Base-by-base conservation (phyloP, 2,113 vertebrate species). In the Eretmochelys imbricata region DNA sequence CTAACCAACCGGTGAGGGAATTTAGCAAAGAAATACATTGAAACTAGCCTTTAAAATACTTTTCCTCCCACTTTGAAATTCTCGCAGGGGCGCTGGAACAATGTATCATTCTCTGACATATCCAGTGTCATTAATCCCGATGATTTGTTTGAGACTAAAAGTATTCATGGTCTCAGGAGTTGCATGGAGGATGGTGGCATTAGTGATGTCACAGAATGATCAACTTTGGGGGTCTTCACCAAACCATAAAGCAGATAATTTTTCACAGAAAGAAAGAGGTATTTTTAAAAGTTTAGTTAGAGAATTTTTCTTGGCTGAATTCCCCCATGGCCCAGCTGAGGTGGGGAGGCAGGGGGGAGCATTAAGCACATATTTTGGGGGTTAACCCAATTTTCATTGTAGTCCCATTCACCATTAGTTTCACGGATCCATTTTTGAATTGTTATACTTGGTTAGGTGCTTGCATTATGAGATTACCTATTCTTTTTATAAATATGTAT, bases 241-340 rank as follows among this genome's bases (percentile, higher is more conserved):
- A 88, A 88, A 24, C 79, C 50, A 16, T 46, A 62, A 55, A 91
- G n/a, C 54, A 29, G n/a, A 24, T 86, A 88, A 94, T 88, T 54
- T 87, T 46, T 80, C 55, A 88, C 89, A 81, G 31, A 29, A 6
- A 59, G 53, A 27, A 50, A 54, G 94, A 97, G 89, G 86, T 85
- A 91, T 75, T 89, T 94, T 0, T 5, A 35, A 75, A 96, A 91
- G 55, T 53, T 85, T 93, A 88, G 93, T 89, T 75, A 88, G 62
- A 92, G 27, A 46, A 82, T 19, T 83, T 94, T 83, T 42, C 12
- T 75, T 92, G 92, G 29, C 25, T 80, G 82, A 80, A 91, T 92
- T 92, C 38, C 25, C 88, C 22, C 25, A 93, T 87, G 82, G 25
- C 25, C 48, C 89, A 54, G 51, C 65, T 90, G 90, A 94, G 72